phyloP scores from a whole-genome alignment of 2,888 invertebrate species.

The Listrodromus nycthemerus region DNA sequence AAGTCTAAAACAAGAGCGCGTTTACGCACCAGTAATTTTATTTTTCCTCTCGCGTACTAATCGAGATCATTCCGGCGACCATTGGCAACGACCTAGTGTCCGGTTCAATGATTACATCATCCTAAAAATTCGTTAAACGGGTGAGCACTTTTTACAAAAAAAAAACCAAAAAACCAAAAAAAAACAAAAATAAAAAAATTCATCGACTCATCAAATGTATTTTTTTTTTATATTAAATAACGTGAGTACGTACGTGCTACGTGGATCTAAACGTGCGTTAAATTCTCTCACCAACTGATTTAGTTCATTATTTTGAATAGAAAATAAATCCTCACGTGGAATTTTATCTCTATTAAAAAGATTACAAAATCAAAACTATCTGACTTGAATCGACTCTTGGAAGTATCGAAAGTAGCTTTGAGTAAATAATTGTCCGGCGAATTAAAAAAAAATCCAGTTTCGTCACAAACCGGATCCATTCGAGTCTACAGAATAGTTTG shows the following conservation, averaged over 20 bases:
- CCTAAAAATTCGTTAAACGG: slow-evolving; percentile 31
- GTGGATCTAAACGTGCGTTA: neutral
- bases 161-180: too few species aligned
- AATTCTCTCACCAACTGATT: neutral
- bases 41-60: neutral
- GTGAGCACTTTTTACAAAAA: slow-evolving; percentile 24
- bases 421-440: neutral
- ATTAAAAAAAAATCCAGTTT: neutral
- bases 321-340: neutral
- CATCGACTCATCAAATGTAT: neutral
- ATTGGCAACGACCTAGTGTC: neutral
- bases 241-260: neutral
- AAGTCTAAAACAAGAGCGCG: neutral
- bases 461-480: neutral
- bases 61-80: neutral
- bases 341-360: neutral
- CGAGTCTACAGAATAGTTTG: neutral
- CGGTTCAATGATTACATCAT: slow-evolving; percentile 6
- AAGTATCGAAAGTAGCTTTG: neutral
- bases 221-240: neutral
- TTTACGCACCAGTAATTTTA: neutral
- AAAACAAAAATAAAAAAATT: neutral
- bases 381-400: neutral
- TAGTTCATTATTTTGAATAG: neutral
- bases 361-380: neutral